phyloP scores from a whole-genome alignment of 2,888 invertebrate genomes.

The Labia minor region DNA sequence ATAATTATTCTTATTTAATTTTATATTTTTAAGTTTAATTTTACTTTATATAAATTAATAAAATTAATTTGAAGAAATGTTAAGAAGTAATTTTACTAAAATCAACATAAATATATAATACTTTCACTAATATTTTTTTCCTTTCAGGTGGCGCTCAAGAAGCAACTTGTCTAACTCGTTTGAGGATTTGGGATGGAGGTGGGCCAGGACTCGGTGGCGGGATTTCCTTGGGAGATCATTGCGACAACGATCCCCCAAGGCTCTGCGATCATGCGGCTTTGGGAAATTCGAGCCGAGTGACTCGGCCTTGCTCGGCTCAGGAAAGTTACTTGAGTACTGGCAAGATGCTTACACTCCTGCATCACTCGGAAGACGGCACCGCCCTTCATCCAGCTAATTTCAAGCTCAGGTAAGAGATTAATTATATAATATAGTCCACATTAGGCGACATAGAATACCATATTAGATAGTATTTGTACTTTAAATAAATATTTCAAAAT shows the following conservation, averaged over 20 bases:
- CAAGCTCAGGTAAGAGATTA: conserved; percentile 39
- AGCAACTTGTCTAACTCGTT: conserved; percentile 53
- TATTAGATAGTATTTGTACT: too few species aligned
- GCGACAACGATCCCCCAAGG: conserved; percentile 62
- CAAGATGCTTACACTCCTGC: conserved; percentile 39
- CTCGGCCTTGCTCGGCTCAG: conserved; percentile 64
- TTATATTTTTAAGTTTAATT: too few species aligned
- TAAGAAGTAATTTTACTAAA: too few species aligned
- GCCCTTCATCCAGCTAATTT: conserved; percentile 68
- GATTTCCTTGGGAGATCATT: conserved; percentile 54
- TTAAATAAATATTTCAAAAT: too few species aligned
- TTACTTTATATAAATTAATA: too few species aligned
- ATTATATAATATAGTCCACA: too few species aligned
- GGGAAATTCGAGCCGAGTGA: conserved; percentile 58
- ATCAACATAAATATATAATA: too few species aligned
- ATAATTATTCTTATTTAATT: too few species aligned
- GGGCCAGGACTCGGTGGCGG: conserved; percentile 30
- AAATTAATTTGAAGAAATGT: too few species aligned
- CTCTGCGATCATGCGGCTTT: conserved; percentile 72
- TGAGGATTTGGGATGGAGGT: conserved; percentile 65
- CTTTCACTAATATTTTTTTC: too few species aligned
- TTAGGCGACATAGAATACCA: too few species aligned
- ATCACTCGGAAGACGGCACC: conserved; percentile 57
- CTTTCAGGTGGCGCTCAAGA: conserved; percentile 22
- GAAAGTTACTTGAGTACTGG: conserved; percentile 67